phyloP scores from a whole-genome alignment of 1,140 invertebrate species.

The Aphelinus atriplicis region DNA sequence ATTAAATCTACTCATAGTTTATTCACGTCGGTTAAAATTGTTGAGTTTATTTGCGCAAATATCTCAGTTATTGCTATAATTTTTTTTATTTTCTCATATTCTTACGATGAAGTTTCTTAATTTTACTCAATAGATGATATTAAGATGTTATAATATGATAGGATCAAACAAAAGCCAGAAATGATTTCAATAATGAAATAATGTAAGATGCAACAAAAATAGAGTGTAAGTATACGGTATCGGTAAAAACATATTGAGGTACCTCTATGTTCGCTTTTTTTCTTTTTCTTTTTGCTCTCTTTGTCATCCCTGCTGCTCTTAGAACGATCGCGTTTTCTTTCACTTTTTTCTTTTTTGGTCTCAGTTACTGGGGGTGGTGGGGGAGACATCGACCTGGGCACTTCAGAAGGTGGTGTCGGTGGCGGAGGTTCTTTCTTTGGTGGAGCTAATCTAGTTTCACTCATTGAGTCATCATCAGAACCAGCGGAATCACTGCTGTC shows the following conservation, averaged over 20 bases:
- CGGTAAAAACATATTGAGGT: conserved; percentile 53
- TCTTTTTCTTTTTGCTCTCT: conserved; percentile 63
- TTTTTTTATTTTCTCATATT: no score
- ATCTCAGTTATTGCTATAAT: no score
- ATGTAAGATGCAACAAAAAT: neutral
- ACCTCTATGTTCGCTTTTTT: conserved; percentile 68
- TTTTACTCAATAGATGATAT: no score
- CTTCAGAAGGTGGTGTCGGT: conserved; percentile 40
- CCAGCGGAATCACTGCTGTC: conserved; percentile 61
- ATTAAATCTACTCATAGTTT: no score
- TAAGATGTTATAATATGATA: no score
- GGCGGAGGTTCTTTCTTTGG: conserved; percentile 49
- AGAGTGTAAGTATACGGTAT: no score
- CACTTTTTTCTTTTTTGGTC: conserved; percentile 51
- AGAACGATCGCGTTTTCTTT: conserved; percentile 50
- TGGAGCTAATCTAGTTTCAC: conserved; percentile 42
- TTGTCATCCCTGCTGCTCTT: conserved; percentile 53
- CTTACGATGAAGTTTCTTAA: no score
- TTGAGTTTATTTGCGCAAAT: no score
- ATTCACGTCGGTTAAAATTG: no score
- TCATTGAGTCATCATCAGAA: conserved; percentile 53
- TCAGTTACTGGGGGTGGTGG: conserved; percentile 27
- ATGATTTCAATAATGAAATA: neutral
- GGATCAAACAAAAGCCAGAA: neutral
- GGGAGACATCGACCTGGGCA: conserved; percentile 35